Evolutionary conservation across 1,140 invertebrate genomes (phyloP).

Genomic region (Scaptodrosophila lebanonensis): DNA sequence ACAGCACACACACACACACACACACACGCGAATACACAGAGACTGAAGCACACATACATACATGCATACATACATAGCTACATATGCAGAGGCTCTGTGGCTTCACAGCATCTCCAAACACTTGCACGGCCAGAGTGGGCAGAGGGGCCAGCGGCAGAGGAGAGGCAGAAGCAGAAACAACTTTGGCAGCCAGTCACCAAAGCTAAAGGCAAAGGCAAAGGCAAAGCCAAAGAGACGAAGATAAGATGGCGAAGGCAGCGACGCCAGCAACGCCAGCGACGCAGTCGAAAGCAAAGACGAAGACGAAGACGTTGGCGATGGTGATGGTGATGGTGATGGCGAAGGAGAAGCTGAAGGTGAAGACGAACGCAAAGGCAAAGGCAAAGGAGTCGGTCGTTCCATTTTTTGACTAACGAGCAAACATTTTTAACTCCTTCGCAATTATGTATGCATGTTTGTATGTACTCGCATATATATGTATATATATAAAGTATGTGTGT

Average conservation of each 20-base stretch:
- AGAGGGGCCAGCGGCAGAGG: too few species aligned
- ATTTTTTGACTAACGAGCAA: constrained; percentile 47
- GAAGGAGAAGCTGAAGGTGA: too few species aligned
- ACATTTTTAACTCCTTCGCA: constrained; percentile 50
- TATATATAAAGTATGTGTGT: constrained; percentile 4
- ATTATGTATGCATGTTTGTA: constrained; percentile 33
- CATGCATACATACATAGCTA: neutral
- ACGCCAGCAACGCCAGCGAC: constrained; percentile 10
- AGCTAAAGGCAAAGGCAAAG: too few species aligned
- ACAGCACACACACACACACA: too few species aligned
- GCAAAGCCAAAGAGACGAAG: too few species aligned
- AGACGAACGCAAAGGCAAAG: neutral
- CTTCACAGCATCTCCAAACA: constrained; percentile 30
- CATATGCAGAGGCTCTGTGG: neutral
- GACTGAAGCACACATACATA: neutral
- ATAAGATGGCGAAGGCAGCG: constrained; percentile 25
- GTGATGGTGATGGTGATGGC: constrained; percentile 1
- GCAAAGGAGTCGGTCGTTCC: constrained; percentile 20
- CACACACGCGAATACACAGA: too few species aligned
- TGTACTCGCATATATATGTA: constrained; percentile 4
- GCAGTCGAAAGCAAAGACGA: constrained; percentile 9
- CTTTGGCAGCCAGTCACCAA: too few species aligned
- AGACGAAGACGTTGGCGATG: neutral
- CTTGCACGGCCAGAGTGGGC: too few species aligned
- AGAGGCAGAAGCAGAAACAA: too few species aligned